A percentile compares a stretch with the other conserved stretches of the same genome.
Conservation (phyloP, 2,113 vertebrate species). For the Saguinus midas region DNA sequence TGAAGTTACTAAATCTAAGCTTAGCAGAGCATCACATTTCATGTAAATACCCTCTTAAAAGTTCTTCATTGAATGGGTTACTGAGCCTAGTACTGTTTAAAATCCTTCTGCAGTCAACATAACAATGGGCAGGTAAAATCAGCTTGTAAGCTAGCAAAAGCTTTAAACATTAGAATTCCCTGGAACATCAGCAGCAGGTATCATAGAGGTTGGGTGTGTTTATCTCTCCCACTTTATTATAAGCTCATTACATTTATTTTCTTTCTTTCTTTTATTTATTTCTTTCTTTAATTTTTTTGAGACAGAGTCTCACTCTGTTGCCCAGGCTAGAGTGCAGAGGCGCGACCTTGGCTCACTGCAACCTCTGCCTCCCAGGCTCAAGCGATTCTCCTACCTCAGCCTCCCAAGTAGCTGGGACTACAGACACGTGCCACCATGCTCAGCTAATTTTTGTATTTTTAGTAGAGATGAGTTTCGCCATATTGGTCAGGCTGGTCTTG, state of each 20-base stretch:
- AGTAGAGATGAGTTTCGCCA: too few species aligned
- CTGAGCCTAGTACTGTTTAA: slow-evolving; percentile 26
- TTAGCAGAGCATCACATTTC: slow-evolving; percentile 7
- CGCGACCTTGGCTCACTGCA: too few species aligned
- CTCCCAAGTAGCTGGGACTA: too few species aligned
- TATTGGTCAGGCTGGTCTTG: too few species aligned
- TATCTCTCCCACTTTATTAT: background rate
- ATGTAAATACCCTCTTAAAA: background rate
- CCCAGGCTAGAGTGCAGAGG: too few species aligned
- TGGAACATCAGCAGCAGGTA: background rate
- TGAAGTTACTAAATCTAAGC: background rate
- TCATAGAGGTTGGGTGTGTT: background rate
- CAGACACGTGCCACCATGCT: too few species aligned
- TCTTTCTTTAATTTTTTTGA: too few species aligned
- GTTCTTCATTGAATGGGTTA: background rate
- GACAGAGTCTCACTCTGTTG: too few species aligned
- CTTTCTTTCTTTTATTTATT: too few species aligned
- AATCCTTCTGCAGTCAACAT: background rate
- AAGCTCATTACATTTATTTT: background rate
- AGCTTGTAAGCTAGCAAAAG: background rate
- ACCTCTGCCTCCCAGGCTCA: too few species aligned
- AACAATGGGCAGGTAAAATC: background rate
- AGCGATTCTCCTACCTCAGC: too few species aligned
- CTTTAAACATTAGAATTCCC: background rate
- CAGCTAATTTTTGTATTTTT: too few species aligned